phyloP scores from a whole-genome alignment of 2,888 invertebrate species.

The Julus scanicus region DNA sequence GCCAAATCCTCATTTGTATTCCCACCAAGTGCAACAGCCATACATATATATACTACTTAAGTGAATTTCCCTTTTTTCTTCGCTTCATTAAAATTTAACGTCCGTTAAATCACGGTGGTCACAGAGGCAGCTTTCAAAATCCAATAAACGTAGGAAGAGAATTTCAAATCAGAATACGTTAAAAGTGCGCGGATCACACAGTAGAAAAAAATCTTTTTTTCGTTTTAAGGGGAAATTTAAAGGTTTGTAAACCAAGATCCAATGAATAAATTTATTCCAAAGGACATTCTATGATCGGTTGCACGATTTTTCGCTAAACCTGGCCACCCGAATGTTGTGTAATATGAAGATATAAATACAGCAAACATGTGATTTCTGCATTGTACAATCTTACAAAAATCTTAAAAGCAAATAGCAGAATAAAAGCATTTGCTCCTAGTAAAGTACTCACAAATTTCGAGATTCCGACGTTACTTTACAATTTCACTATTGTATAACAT shows the following conservation, averaged over 20 bases:
- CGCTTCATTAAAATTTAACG: conserved; percentile 50
- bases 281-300: not conserved
- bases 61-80: conserved; percentile 39
- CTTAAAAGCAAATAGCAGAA: too few relatives aligned
- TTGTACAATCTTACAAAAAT: too few relatives aligned
- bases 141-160: conserved; percentile 7
- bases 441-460: too few relatives aligned
- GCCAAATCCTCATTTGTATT: conserved; percentile 8
- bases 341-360: too few relatives aligned
- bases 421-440: too few relatives aligned
- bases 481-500: too few relatives aligned
- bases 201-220: not conserved
- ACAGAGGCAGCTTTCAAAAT: conserved; percentile 41
- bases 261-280: conserved; percentile 31
- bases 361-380: too few relatives aligned
- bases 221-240: not conserved
- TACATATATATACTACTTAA: conserved; percentile 17
- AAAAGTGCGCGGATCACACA: not conserved
- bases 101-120: conserved; percentile 46
- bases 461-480: too few relatives aligned
- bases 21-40: not conserved
- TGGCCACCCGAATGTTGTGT: not conserved
- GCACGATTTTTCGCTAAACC: not conserved
- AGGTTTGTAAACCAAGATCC: conserved; percentile 20
- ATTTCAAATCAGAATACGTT: conserved; percentile 29